Evolutionary conservation across 1,140 invertebrate species (phyloP).

Genomic region (Phthorimaea operculella): DNA sequence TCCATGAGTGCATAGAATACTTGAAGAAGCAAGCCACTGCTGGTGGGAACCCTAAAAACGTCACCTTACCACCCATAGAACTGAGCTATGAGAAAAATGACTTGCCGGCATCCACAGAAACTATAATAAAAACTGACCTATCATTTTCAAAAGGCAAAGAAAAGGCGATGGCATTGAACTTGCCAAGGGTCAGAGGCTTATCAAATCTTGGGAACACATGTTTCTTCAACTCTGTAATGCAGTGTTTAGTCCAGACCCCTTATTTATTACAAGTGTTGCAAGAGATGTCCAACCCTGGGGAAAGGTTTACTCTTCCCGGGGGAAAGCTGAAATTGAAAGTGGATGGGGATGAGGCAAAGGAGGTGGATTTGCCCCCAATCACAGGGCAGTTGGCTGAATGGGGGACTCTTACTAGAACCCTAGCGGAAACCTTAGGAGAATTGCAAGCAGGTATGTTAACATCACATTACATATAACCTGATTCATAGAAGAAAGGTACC

Average conservation of each 20-base stretch:
- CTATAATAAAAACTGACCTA: constrained; percentile 37
- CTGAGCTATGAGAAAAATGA: constrained; percentile 39
- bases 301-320: constrained; percentile 76
- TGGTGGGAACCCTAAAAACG: constrained; percentile 28
- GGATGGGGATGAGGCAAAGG: constrained; percentile 41
- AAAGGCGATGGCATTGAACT: constrained; percentile 36
- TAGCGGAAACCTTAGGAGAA: constrained; percentile 77
- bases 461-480: too few species aligned
- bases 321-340: constrained; percentile 70
- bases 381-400: constrained; percentile 76
- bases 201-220: constrained; percentile 95
- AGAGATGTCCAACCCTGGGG: constrained; percentile 75
- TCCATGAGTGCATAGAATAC: constrained; percentile 73
- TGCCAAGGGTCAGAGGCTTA: constrained; percentile 75
- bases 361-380: constrained; percentile 70
- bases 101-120: constrained; percentile 37
- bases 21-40: constrained; percentile 67
- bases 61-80: constrained; percentile 41
- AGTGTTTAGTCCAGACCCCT: constrained; percentile 89
- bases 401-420: constrained; percentile 74
- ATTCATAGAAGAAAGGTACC: too few species aligned
- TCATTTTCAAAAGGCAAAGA: constrained; percentile 41
- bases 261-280: constrained; percentile 79
- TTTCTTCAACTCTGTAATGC: constrained; percentile 96
- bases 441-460: constrained; percentile 68